A percentile compares a stretch with the other conserved stretches of the same genome.
Evolutionary conservation across 2,113 vertebrate species (phyloP).

Genomic region (Empidonax alnorum): DNA sequence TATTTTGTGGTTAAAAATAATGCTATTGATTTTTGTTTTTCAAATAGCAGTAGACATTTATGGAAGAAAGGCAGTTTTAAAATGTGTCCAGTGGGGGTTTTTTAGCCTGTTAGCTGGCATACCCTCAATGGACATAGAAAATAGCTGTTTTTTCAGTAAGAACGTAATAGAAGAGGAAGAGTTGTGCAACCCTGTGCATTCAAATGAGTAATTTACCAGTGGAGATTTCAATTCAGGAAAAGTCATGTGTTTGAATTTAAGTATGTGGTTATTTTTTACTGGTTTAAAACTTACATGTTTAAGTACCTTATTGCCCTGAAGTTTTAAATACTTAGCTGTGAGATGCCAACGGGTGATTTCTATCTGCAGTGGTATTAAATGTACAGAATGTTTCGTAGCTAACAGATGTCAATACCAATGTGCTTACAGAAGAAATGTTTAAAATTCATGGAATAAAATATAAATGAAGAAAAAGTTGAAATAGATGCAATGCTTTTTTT

Average conservation of each 20-base stretch:
- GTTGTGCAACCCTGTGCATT: not conserved
- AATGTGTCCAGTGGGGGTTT: not conserved
- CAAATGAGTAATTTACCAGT: not conserved
- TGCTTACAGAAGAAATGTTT: not conserved
- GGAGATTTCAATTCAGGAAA: not conserved
- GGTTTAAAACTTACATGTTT: not conserved
- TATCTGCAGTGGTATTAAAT: not conserved
- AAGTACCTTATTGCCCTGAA: not conserved
- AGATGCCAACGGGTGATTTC: not conserved
- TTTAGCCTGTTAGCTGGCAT: not conserved
- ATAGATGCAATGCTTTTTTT: not conserved
- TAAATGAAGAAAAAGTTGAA: not conserved
- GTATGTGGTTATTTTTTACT: not conserved
- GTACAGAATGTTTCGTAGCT: not conserved
- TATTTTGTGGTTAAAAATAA: not conserved
- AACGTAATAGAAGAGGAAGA: not conserved
- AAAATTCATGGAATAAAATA: not conserved
- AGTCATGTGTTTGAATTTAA: not conserved
- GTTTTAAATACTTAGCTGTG: not conserved
- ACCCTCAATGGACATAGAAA: not conserved
- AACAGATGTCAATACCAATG: not conserved
- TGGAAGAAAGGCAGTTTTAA: not conserved
- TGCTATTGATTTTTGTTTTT: not conserved
- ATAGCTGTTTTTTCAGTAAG: not conserved
- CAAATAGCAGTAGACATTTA: not conserved